Percentiles rank a stretch among this genome's conserved stretches.
Conservation (phyloP, 2,113 vertebrate genomes). For the human (Homo sapiens) region DNA sequence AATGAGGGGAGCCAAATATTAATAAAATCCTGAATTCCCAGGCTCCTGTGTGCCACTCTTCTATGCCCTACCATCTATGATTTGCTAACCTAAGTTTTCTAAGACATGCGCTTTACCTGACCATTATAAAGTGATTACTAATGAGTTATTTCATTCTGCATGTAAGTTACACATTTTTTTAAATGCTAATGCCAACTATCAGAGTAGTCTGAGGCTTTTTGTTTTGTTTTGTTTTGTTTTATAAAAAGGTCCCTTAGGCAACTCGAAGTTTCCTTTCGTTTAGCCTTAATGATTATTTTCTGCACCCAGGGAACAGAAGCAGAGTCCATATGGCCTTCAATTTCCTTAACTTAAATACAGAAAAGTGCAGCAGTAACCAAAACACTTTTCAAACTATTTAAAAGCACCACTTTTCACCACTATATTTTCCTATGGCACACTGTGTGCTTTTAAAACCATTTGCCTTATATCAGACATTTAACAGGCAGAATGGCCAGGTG, state of each 20-base stretch:
- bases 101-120: not conserved
- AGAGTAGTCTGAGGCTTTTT: not conserved
- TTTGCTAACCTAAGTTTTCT: not conserved
- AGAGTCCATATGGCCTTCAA: slow-evolving; percentile 47
- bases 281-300: slow-evolving; percentile 41
- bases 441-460: slow-evolving; percentile 30
- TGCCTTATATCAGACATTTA: not conserved
- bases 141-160: not conserved
- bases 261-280: slow-evolving; percentile 14
- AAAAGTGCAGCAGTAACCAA: not conserved
- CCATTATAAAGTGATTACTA: not conserved
- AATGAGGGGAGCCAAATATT: not conserved
- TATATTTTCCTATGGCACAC: slow-evolving; percentile 19
- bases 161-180: not conserved
- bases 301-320: not conserved
- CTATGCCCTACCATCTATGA: not conserved
- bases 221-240: not conserved
- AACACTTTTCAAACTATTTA: slow-evolving; percentile 34
- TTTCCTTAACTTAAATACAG: slow-evolving; percentile 51
- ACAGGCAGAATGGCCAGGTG: not conserved
- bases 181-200: slow-evolving; percentile 47
- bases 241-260: not conserved
- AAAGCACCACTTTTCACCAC: slow-evolving; percentile 24
- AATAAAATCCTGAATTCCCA: not conserved
- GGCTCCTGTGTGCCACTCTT: no score